A percentile compares a stretch with the other conserved stretches of the same genome.
These are phyloP conservation scores for Bursaphelenchus mucronatus DNA, from an alignment of 1,140 invertebrate genomes.

Conservation along the genomic window DNA sequence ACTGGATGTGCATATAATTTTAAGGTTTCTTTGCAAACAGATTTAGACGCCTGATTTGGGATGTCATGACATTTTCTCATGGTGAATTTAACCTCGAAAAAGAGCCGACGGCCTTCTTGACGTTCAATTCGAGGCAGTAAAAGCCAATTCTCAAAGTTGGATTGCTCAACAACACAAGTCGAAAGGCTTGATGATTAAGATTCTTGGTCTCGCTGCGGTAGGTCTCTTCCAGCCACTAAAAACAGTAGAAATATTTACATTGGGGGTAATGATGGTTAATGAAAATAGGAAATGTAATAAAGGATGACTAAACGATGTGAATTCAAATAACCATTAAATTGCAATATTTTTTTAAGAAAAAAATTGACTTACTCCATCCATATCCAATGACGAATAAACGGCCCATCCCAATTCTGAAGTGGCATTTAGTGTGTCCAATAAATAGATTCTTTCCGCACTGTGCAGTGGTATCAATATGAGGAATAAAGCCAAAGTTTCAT, in stretches of 20 bases:
- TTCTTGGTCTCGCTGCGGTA: slow-evolving; percentile 90
- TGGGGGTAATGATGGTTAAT: not conserved
- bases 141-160: slow-evolving; percentile 96
- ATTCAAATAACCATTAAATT: slow-evolving; percentile 19
- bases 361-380: slow-evolving; percentile 24
- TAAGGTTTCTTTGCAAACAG: slow-evolving; percentile 50
- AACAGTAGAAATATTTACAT: slow-evolving; percentile 60
- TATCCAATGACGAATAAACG: slow-evolving; percentile 41
- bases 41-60: slow-evolving; percentile 57
- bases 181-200: slow-evolving; percentile 95
- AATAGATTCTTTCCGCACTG: slow-evolving; percentile 22
- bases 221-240: slow-evolving; percentile 92
- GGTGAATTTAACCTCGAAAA: slow-evolving; percentile 94
- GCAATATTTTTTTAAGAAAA: slow-evolving; percentile 28
- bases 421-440: slow-evolving; percentile 40
- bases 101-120: slow-evolving; percentile 84
- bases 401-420: slow-evolving; percentile 45
- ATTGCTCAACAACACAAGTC: slow-evolving; percentile 90
- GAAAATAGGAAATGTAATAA: not conserved
- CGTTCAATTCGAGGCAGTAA: slow-evolving; percentile 93
- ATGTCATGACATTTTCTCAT: slow-evolving; percentile 74
- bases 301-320: not conserved
- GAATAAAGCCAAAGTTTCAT: too few species aligned
- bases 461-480: too few species aligned
- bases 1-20: slow-evolving; percentile 39